A percentile compares a stretch with the other conserved stretches of the same genome.
phyloP scores from a whole-genome alignment of 1,140 invertebrate genomes.

The Ladona fulva region DNA sequence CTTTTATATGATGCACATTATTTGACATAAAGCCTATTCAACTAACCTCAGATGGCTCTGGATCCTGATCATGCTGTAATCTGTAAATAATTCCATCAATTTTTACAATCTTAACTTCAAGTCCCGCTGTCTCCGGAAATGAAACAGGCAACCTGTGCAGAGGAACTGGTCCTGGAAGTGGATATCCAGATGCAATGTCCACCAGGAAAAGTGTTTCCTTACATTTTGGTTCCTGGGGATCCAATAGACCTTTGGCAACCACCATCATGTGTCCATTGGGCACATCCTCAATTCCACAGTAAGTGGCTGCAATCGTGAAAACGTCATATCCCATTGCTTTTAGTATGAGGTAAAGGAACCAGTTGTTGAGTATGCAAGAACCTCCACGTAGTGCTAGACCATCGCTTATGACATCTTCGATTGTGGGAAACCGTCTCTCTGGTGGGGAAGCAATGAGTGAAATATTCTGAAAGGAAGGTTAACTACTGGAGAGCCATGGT shows the following conservation, averaged over 20 bases:
- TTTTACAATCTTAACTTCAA: neutral
- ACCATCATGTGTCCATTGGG: neutral
- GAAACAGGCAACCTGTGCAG: neutral
- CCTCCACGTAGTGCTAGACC: neutral
- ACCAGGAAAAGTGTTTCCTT: neutral
- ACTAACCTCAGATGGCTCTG: neutral
- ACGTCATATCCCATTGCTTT: neutral
- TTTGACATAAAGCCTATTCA: neutral
- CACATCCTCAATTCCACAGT: neutral
- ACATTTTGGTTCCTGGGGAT: neutral
- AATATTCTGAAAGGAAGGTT: neutral
- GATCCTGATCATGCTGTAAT: neutral
- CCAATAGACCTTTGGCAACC: neutral
- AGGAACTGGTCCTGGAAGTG: neutral
- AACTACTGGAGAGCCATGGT: too few relatives aligned
- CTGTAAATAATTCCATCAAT: neutral
- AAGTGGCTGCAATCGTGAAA: neutral
- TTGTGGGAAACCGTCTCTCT: neutral
- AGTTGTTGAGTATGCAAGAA: neutral
- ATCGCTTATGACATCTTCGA: neutral
- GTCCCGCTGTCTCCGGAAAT: neutral
- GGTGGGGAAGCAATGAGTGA: neutral
- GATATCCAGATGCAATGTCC: neutral
- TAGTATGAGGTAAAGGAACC: neutral
- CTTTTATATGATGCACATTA: neutral